Evolutionary conservation across 2,888 invertebrate genomes (phyloP).

Genomic region (Cartodere bifasciata): DNA sequence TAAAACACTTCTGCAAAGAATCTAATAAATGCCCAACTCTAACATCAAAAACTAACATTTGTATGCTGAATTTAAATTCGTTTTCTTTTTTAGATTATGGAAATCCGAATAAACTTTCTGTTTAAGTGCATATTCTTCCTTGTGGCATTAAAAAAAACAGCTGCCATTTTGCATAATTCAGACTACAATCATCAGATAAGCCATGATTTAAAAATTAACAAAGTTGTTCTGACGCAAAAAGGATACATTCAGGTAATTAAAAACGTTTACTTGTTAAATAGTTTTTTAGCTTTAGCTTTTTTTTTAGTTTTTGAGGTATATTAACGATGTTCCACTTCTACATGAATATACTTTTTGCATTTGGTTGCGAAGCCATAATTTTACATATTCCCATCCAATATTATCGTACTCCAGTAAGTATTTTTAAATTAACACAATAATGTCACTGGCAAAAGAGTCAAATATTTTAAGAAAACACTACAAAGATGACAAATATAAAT

Average conservation of each 20-base stretch:
- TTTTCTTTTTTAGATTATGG: too few species aligned
- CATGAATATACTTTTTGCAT: slow-evolving; percentile 43
- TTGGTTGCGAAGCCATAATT: slow-evolving; percentile 39
- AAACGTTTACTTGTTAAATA: neutral
- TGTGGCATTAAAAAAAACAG: neutral
- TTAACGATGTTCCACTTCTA: slow-evolving; percentile 37
- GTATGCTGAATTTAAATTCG: too few species aligned
- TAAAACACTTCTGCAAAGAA: too few species aligned
- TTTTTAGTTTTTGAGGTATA: slow-evolving; percentile 40
- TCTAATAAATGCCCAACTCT: too few species aligned
- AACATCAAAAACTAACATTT: too few species aligned
- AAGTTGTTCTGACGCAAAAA: slow-evolving; percentile 50
- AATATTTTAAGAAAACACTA: too few species aligned
- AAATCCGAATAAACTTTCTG: too few species aligned
- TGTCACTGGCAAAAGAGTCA: too few species aligned
- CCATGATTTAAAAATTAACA: slow-evolving; percentile 36
- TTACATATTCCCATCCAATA: slow-evolving; percentile 39
- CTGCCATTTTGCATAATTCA: neutral
- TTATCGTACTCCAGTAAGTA: slow-evolving; percentile 45
- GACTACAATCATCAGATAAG: slow-evolving; percentile 10
- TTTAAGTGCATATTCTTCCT: too few species aligned
- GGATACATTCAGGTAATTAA: slow-evolving; percentile 52
- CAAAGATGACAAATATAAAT: too few species aligned
- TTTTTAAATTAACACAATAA: slow-evolving; percentile 8
- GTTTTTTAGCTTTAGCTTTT: slow-evolving; percentile 1